Conservation (phyloP, 2,113 vertebrate genomes). For the Tachysurus fulvidraco region DNA sequence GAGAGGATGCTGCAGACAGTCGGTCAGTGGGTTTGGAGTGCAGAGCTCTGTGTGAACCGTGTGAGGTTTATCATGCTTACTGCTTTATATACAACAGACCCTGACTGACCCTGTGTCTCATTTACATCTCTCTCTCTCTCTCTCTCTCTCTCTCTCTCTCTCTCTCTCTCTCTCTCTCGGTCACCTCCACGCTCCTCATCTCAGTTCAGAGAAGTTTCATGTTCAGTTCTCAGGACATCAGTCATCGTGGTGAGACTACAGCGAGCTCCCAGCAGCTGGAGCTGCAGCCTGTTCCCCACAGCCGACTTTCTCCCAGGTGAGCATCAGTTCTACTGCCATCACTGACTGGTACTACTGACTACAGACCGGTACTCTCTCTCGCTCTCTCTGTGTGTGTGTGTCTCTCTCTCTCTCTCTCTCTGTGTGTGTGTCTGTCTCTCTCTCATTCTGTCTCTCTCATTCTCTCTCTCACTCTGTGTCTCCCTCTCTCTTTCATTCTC, state of each 20-base stretch:
- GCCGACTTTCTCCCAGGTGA: conserved; percentile 86
- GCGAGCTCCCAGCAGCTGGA: conserved; percentile 87
- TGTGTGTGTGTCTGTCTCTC: background rate
- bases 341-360: background rate
- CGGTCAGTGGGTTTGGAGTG: conserved; percentile 6
- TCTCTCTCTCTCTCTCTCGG: background rate
- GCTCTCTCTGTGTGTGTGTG: no score
- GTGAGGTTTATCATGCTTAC: background rate
- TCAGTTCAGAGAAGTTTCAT: conserved; percentile 92
- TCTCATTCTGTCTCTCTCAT: background rate
- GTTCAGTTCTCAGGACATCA: conserved; percentile 86
- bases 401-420: background rate
- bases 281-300: conserved; percentile 79
- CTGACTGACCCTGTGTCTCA: background rate
- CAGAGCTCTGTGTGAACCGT: background rate
- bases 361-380: background rate
- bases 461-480: background rate
- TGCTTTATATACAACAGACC: background rate
- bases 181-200: background rate
- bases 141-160: background rate
- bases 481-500: background rate
- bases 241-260: conserved; percentile 83
- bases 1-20: background rate
- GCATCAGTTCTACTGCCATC: background rate
- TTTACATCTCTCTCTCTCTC: background rate